Conservation (phyloP, 2,113 vertebrate genomes). For the Cisticola juncidis region DNA sequence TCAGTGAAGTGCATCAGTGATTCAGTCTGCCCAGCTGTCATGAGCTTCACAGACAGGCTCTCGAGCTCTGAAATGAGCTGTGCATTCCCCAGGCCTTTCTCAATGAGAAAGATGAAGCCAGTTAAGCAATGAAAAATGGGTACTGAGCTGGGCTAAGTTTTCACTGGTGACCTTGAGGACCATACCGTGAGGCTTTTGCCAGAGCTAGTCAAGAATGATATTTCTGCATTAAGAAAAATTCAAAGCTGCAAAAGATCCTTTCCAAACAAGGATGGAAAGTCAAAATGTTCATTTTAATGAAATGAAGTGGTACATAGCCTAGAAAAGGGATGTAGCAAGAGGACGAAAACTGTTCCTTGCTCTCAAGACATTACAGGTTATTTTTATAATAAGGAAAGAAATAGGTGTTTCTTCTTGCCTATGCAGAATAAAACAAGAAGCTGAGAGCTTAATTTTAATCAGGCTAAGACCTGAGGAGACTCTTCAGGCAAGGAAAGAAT, state of each 20-base stretch:
- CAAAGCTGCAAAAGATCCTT: neutral
- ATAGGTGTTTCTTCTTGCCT: neutral
- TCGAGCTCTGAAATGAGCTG: accelerated
- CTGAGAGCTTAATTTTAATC: neutral
- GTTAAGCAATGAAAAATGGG: neutral
- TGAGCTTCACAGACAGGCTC: neutral
- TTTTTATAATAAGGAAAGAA: neutral
- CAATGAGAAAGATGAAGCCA: neutral
- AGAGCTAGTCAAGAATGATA: neutral
- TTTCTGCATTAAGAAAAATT: neutral
- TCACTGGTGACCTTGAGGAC: neutral
- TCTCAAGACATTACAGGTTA: neutral
- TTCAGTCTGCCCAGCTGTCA: neutral
- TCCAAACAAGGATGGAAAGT: neutral
- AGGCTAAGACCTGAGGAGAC: neutral
- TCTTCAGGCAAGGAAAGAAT: neutral
- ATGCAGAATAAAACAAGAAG: neutral
- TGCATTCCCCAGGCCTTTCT: neutral
- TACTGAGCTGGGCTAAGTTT: neutral
- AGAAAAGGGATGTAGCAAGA: neutral
- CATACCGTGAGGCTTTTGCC: neutral
- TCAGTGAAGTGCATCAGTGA: neutral
- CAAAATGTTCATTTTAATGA: neutral
- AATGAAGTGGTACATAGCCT: neutral
- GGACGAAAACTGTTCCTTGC: neutral